Evolutionary conservation across 2,797 vertebrate genomes (phyloP).

Genomic region (Enoplosus armatus): DNA sequence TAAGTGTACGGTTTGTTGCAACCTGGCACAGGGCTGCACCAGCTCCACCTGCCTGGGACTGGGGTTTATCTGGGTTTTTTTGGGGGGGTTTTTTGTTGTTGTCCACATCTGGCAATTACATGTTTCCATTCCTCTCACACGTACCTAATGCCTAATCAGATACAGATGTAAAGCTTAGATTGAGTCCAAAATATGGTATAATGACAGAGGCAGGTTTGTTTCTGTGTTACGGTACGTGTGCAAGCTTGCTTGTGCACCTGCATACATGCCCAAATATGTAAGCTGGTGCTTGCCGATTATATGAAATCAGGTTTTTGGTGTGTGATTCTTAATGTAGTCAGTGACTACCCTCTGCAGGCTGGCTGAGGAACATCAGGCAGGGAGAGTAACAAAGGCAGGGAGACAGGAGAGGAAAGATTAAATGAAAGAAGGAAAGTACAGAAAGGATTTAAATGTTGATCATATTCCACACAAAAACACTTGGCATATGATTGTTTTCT

Average conservation of each 20-base stretch:
- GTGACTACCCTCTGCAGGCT: slow-evolving; percentile 84
- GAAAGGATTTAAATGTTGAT: slow-evolving; percentile 32
- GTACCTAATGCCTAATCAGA: slow-evolving; percentile 56
- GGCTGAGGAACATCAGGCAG: slow-evolving; percentile 56
- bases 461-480: slow-evolving; percentile 7
- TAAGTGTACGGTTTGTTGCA: slow-evolving; percentile 76
- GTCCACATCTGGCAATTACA: slow-evolving; percentile 64
- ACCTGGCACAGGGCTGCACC: slow-evolving; percentile 57
- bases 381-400: not conserved
- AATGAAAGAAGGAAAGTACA: slow-evolving; percentile 6
- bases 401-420: slow-evolving; percentile 18
- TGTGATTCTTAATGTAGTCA: slow-evolving; percentile 64
- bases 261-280: slow-evolving; percentile 38
- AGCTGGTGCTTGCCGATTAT: slow-evolving; percentile 38
- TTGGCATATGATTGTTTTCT: slow-evolving; percentile 37
- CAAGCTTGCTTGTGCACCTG: slow-evolving; percentile 27
- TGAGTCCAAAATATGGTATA: slow-evolving; percentile 49
- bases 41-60: slow-evolving; percentile 67
- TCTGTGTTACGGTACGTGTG: slow-evolving; percentile 26
- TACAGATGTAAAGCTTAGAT: slow-evolving; percentile 63
- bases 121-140: slow-evolving; percentile 56
- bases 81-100: slow-evolving; percentile 1
- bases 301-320: slow-evolving; percentile 34
- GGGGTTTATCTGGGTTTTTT: slow-evolving; percentile 39
- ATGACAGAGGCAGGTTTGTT: slow-evolving; percentile 36